Conservation (phyloP, 1,140 invertebrate genomes). For the Nebria ingens region DNA sequence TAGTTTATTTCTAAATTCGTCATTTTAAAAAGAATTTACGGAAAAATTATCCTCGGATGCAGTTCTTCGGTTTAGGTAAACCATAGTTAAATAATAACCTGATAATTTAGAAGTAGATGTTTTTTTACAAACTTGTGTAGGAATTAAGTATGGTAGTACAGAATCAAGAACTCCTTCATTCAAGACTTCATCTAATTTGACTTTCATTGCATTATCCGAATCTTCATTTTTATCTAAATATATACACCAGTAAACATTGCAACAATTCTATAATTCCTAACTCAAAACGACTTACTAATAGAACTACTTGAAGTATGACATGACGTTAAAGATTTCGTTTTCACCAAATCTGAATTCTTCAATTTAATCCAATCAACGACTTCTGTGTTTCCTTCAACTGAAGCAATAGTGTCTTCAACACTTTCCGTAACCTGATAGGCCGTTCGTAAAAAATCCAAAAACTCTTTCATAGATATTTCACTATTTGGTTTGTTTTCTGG, state of each 20-base stretch:
- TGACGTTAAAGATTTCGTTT: constrained; percentile 18
- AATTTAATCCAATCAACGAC: constrained; percentile 54
- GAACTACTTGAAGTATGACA: constrained; percentile 20
- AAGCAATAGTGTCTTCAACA: constrained; percentile 43
- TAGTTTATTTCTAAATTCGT: neutral
- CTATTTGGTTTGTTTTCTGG: neutral
- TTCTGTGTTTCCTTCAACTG: constrained; percentile 39
- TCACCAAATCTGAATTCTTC: constrained; percentile 31
- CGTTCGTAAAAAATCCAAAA: constrained; percentile 60
- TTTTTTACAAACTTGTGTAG: constrained; percentile 30
- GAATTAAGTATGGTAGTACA: constrained; percentile 57
- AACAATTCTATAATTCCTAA: too few relatives aligned
- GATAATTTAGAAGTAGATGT: constrained; percentile 15
- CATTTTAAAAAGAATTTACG: neutral
- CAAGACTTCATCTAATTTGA: constrained; percentile 50
- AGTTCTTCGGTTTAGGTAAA: neutral
- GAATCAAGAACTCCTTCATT: constrained; percentile 70
- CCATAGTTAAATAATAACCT: neutral
- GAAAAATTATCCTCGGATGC: neutral
- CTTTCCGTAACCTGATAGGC: constrained; percentile 56
- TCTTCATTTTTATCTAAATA: constrained; percentile 16
- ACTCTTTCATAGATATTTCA: constrained; percentile 53
- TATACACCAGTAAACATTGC: too few relatives aligned
- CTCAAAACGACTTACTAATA: constrained; percentile 10
- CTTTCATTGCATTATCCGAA: constrained; percentile 34